Evolutionary conservation across 2,888 invertebrate species (phyloP), one percentile per base, ranked within the genome.

Genomic region (Hydrotaea cyrtoneurina): DNA sequence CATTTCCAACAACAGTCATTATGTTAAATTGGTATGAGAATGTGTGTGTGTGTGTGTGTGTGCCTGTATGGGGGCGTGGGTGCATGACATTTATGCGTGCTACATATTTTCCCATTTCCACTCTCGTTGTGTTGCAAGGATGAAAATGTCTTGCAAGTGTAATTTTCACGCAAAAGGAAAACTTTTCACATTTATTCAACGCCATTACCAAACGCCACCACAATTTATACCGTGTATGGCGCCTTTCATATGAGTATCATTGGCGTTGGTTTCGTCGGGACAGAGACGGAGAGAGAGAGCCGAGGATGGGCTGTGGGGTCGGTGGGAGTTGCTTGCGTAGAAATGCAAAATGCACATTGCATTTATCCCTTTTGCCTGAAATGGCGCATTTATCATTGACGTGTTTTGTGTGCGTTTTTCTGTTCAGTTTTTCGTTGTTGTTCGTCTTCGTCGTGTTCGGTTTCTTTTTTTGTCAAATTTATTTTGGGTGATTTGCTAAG

Each of bases 401-500:
- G 55, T 59, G 55, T 74, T 72, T 74, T 21, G 69, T 75, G 53
- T 69, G 77, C 69, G 69, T 17, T 50, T 55, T 69, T 39, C 26
- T 39, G 55, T 66, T 55, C 71, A 50, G 57, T 21, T 53, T 76
- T 76, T 17, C 39, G 43, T 55, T 73, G 8, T 53, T 15, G 8
- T 73, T 31, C 72, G 53, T 57, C 73, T 72, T 55, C 50, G 23
- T 26, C 26, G 72, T 13, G 11, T 11, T 53, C 11, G 17, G 13
- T 76, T 21, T 62, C 53, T 75, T 71, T 75, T 71, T 57, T 64
- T 64, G 55, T 36, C 39, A 53, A 71, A 85, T 79, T 53, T 79
- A 80, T 78, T 76, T 79, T 55, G 57, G 79, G 57, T 64, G 85
- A 85, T 80, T 83, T 82, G 77, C 85, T 79, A 79, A 82, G 85